phyloP scores from a whole-genome alignment of 1,140 invertebrate species.

The Metopolophium dirhodum region DNA sequence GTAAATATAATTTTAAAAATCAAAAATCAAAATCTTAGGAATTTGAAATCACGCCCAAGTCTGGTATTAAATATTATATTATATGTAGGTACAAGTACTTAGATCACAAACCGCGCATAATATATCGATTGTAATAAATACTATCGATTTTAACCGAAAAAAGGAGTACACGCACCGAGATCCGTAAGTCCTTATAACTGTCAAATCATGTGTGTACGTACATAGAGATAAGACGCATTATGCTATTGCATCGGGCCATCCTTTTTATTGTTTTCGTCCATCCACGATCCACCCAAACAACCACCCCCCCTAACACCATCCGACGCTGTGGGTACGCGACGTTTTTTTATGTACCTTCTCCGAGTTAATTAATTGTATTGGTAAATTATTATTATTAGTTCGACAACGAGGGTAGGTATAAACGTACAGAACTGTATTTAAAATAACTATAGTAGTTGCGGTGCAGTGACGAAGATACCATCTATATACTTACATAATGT shows the following conservation, averaged over 20 bases:
- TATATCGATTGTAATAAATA: background rate
- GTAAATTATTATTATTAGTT: conserved; percentile 9
- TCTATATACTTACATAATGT: background rate
- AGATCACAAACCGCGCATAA: background rate
- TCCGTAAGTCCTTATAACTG: background rate
- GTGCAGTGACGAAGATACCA: background rate
- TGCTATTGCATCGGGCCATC: background rate
- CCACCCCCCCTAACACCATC: too few species aligned
- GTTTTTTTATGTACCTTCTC: background rate
- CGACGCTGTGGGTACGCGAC: background rate
- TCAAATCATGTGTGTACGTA: background rate
- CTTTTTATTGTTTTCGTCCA: background rate
- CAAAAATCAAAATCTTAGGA: background rate
- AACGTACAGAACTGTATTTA: too few species aligned
- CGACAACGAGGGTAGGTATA: background rate
- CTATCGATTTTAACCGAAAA: background rate
- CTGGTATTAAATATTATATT: background rate
- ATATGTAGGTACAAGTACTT: too few species aligned
- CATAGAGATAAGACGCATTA: background rate
- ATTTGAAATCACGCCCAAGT: background rate
- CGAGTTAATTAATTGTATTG: background rate
- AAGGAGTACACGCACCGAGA: background rate
- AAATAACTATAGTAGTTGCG: background rate
- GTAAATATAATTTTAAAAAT: background rate
- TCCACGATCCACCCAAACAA: background rate